Conservation (phyloP, 1,140 invertebrate genomes). For the Leptopilina clavipes region DNA sequence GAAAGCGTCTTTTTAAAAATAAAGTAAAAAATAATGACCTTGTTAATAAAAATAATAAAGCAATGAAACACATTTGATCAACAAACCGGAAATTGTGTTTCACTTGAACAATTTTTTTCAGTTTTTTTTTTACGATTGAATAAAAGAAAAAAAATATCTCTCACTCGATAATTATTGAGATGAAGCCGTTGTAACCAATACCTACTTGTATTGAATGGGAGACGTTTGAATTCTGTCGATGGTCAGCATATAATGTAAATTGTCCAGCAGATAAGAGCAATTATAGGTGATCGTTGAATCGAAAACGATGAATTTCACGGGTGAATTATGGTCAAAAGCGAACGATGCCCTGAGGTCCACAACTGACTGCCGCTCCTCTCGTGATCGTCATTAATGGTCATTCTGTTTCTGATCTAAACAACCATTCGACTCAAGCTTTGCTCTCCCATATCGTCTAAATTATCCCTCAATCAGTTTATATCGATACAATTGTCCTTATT, state of each 20-base stretch:
- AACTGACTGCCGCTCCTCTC: constrained; percentile 12
- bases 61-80: too few species aligned
- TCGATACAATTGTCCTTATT: not conserved
- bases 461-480: not conserved
- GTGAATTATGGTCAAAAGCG: constrained; percentile 26
- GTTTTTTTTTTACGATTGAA: not conserved
- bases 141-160: not conserved
- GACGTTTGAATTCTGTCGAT: not conserved
- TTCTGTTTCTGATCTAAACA: constrained; percentile 14
- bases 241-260: constrained; percentile 5
- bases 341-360: constrained; percentile 21
- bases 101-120: too few species aligned
- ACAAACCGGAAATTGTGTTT: too few species aligned
- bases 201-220: not conserved
- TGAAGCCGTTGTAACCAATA: not conserved
- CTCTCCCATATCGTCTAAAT: not conserved
- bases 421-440: not conserved
- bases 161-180: not conserved
- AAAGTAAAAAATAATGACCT: not conserved
- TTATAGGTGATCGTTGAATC: constrained; percentile 23
- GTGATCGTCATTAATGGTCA: constrained; percentile 21
- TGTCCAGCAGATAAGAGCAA: constrained; percentile 13
- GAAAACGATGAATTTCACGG: constrained; percentile 31
- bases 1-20: not conserved
- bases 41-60: too few species aligned